Percentiles rank a stretch among this genome's conserved stretches.
phyloP scores from a whole-genome alignment of 2,113 vertebrate species.

The Protobothrops flavoviridis region DNA sequence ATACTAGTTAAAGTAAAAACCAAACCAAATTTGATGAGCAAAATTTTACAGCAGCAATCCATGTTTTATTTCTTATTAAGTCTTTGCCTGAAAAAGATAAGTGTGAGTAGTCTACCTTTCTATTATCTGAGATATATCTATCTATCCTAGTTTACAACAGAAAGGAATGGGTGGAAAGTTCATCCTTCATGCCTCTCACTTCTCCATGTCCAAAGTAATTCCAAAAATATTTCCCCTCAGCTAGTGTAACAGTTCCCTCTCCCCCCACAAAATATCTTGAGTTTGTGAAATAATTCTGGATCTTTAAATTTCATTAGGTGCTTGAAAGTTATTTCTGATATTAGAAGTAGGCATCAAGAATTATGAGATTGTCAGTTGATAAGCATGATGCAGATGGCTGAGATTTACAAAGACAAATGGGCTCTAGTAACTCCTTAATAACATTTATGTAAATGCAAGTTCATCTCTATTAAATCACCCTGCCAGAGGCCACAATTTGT shows the following conservation, averaged over 20 bases:
- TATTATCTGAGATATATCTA: neutral
- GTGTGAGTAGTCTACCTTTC: neutral
- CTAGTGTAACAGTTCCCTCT: neutral
- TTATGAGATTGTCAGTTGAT: neutral
- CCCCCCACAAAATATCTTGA: neutral
- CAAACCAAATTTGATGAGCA: neutral
- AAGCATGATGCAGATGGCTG: neutral
- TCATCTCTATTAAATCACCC: neutral
- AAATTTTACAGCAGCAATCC: neutral
- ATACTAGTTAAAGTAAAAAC: neutral
- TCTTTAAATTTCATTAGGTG: neutral
- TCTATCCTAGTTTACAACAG: neutral
- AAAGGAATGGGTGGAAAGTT: neutral
- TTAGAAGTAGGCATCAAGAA: neutral
- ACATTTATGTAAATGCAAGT: neutral
- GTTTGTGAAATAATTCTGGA: neutral
- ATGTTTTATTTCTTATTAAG: neutral
- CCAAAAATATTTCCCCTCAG: neutral
- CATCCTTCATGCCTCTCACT: neutral
- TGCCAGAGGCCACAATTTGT: neutral
- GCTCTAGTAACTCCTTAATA: conserved; percentile 16
- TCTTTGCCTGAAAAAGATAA: neutral
- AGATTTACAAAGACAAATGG: neutral
- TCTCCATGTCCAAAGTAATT: neutral
- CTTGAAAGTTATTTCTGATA: neutral